Base-by-base conservation (phyloP, 2,888 invertebrate genomes). In the Machimus atricapillus region DNA sequence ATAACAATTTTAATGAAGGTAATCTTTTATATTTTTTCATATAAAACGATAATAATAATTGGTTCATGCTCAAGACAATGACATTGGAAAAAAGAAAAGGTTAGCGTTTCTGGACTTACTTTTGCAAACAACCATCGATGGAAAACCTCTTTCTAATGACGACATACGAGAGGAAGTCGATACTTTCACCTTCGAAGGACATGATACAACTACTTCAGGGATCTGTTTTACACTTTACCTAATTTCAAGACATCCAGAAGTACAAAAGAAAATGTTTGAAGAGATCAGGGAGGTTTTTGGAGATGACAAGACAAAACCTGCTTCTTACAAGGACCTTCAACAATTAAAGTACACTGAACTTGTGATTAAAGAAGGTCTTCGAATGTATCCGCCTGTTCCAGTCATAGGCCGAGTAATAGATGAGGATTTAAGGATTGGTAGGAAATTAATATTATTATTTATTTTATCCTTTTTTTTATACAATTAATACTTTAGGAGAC, bases 341-440 rank as follows among this genome's bases (percentile, higher is more conserved):
- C 87, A 90, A 1, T 87, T 92, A 8, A 89, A 89, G 9, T 92
- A 92, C 88, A 92, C 96, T 86, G 95, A 95, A 89, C 94, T 94
- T 89, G 95, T 95, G 78, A 94, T 96, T 73, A 96, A 95, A 90
- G 96, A 96, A 90, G 93, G 95, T 0, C 89, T 96, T 87, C 92
- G 96, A 56, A 90, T 96, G 1, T 95, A 94, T 89, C 96, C 96
- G 0, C 95, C 95, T 76, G 95, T 96, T 16, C 94, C 94, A 43
- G 93, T 95, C 14, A 93, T 96, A 78, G 94, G 94, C 6, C 93
- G 96, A 81, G 90, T 88, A 8, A 89, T 95, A n/a, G 92, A 92
- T 0, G 93, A 94, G 89, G 93, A 94, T 88, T 90, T 94, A n/a
- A 90, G 90, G 83, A 90, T 95, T 88, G 94, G 95, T 94, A 91